A percentile compares a stretch with the other conserved stretches of the same genome.
Evolutionary conservation across 2,888 invertebrate genomes (phyloP).

Genomic region (Sarcophaga variegata): DNA sequence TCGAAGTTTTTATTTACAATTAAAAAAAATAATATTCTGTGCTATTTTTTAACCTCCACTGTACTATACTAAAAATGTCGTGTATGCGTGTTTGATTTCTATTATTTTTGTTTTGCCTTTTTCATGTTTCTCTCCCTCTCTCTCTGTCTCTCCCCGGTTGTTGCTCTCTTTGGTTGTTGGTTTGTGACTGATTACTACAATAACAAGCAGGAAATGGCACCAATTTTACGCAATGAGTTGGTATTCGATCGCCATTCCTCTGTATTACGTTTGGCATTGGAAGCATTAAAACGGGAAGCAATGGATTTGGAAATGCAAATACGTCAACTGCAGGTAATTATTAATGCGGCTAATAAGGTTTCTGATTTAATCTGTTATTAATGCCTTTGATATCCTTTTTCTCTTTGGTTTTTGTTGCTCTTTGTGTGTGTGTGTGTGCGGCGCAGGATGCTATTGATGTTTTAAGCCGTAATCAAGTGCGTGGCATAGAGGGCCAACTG

Average conservation of each 20-base stretch:
- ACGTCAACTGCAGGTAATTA: conserved; percentile 87
- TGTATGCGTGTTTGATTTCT: neutral
- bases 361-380: neutral
- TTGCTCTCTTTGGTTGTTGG: too few species aligned
- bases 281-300: conserved; percentile 91
- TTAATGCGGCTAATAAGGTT: neutral
- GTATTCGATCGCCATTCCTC: conserved; percentile 90
- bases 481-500: conserved; percentile 90
- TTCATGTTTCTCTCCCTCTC: conserved; percentile 10
- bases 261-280: conserved; percentile 87
- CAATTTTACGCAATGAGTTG: conserved; percentile 91
- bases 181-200: conserved; percentile 9
- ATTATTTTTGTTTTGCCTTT: conserved; percentile 24
- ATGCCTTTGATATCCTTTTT: conserved; percentile 25
- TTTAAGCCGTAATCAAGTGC: conserved; percentile 89
- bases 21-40: neutral
- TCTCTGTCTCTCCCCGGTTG: neutral
- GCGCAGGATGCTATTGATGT: conserved; percentile 90
- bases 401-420: conserved; percentile 5
- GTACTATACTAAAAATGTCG: neutral
- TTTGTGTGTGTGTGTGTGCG: neutral
- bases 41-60: neutral
- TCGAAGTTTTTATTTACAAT: too few species aligned
- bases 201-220: conserved; percentile 85
- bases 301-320: conserved; percentile 93